A percentile compares a stretch with the other conserved stretches of the same genome.
Conservation (phyloP, 2,888 invertebrate species). For the Lypha dubia region DNA sequence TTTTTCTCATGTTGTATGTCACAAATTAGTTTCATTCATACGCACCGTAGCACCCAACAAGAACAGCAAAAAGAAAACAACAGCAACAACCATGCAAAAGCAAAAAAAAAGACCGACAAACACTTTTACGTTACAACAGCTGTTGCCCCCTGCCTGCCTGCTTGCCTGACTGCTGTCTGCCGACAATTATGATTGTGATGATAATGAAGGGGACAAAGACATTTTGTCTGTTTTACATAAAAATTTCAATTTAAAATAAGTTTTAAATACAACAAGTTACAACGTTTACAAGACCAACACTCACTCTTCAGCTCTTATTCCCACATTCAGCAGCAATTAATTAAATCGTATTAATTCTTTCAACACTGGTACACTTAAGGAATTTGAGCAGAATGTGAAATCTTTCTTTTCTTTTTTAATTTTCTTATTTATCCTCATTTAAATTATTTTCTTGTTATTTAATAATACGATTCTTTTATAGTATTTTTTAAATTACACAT, state of each 20-base stretch:
- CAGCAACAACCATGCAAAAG: constrained; percentile 10
- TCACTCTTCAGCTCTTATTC: not conserved
- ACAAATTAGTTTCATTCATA: constrained; percentile 68
- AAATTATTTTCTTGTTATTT: not conserved
- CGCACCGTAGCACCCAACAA: constrained; percentile 63
- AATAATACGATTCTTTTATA: not conserved
- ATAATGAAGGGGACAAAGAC: constrained; percentile 16
- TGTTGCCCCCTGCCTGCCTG: constrained; percentile 57
- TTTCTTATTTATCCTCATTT: not conserved
- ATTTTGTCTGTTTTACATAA: constrained; percentile 30
- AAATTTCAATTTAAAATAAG: constrained; percentile 27
- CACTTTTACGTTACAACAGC: constrained; percentile 57
- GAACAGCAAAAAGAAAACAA: constrained; percentile 20
- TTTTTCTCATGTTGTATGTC: constrained; percentile 10
- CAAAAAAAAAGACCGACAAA: constrained; percentile 17
- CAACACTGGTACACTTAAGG: not conserved
- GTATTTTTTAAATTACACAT: not conserved
- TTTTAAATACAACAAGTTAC: not conserved
- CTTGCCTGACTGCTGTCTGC: constrained; percentile 19
- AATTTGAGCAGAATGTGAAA: not conserved
- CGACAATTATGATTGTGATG: constrained; percentile 41
- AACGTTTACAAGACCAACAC: not conserved
- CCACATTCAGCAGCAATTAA: not conserved
- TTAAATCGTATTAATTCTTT: constrained; percentile 5
- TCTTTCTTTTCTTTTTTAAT: not conserved